A percentile compares a stretch with the other conserved stretches of the same genome.
Evolutionary conservation across 2,113 vertebrate genomes (phyloP).

Genomic region (Vicugna pacos): DNA sequence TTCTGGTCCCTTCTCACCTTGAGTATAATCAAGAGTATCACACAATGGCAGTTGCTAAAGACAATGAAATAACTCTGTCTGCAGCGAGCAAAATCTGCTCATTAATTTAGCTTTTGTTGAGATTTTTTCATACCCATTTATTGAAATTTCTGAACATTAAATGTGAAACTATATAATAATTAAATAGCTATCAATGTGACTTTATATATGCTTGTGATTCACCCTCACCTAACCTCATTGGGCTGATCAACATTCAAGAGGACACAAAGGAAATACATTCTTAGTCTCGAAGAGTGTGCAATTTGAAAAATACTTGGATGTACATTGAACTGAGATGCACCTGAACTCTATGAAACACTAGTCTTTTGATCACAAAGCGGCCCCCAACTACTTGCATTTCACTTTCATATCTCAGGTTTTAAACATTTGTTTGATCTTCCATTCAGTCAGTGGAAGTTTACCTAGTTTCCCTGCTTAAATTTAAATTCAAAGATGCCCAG

Average conservation of each 20-base stretch:
- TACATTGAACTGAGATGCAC: not conserved
- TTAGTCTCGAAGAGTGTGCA: not conserved
- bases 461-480: not conserved
- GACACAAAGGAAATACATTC: not conserved
- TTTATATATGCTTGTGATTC: not conserved
- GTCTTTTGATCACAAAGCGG: not conserved
- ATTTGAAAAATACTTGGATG: not conserved
- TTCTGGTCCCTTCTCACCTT: not conserved
- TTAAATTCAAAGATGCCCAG: constrained; percentile 45
- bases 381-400: not conserved
- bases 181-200: not conserved
- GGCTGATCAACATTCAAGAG: not conserved
- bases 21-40: not conserved
- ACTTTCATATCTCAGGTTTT: not conserved
- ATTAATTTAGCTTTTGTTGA: not conserved
- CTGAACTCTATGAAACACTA: not conserved
- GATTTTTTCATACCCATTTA: not conserved
- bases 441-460: not conserved
- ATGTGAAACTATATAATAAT: not conserved
- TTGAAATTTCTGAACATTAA: constrained; percentile 18
- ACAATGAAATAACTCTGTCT: not conserved
- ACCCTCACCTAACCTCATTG: not conserved
- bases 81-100: not conserved
- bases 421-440: not conserved
- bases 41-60: not conserved